Percentiles rank a stretch among this genome's conserved stretches.
These are phyloP conservation scores for Panagrolaimus sp. DNA, from an alignment of 1,140 invertebrate species.

Conservation along the genomic window DNA sequence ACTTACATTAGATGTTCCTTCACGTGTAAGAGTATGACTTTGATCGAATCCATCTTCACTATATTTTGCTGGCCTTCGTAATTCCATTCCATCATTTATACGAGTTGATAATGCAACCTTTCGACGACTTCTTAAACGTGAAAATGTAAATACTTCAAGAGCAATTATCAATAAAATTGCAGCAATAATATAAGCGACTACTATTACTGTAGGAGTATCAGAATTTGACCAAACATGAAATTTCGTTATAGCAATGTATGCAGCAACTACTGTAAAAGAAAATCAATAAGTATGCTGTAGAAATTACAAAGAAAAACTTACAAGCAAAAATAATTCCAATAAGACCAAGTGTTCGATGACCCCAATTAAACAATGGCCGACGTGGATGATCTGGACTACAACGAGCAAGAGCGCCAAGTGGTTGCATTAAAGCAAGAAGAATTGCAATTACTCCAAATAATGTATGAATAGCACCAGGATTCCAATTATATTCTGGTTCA, in stretches of 20 bases:
- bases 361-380: slow-evolving; percentile 7
- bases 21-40: not conserved
- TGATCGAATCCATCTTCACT: not conserved
- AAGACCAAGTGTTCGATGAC: slow-evolving; percentile 1
- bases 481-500: not conserved
- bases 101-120: not conserved
- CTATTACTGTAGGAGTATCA: not conserved
- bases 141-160: not conserved
- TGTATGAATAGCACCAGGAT: slow-evolving; percentile 7
- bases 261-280: not conserved
- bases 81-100: not conserved
- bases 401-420: not conserved
- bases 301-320: too few species aligned
- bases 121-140: not conserved
- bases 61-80: not conserved
- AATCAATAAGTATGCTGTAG: too few species aligned
- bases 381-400: not conserved
- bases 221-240: not conserved
- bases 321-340: not conserved
- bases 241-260: not conserved
- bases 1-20: not conserved
- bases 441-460: not conserved
- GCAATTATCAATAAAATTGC: not conserved
- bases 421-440: slow-evolving; percentile 2
- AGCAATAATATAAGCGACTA: not conserved